Percentiles rank a stretch among this genome's conserved stretches.
Conservation (phyloP, 2,113 vertebrate genomes). For the Odocoileus virginianus region DNA sequence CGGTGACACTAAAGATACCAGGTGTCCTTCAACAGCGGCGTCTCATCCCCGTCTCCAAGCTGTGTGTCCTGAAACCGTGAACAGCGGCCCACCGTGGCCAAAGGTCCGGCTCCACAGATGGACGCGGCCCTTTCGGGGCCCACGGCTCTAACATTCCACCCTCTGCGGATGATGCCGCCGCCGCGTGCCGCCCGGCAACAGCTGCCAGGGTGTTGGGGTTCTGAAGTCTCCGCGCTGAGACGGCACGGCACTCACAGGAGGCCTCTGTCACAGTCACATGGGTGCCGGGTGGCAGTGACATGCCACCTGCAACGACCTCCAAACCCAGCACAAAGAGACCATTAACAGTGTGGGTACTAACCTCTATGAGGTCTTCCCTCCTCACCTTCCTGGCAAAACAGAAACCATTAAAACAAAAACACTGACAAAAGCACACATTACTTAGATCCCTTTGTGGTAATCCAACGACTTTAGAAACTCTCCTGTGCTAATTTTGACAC, state of each 20-base stretch:
- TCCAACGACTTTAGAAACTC: background rate
- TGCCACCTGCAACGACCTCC: background rate
- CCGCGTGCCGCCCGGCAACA: rapidly evolving
- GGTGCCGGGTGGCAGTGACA: background rate
- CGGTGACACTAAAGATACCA: too few relatives aligned
- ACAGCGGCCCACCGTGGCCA: background rate
- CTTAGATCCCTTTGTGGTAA: background rate
- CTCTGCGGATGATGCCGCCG: too few relatives aligned
- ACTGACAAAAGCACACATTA: background rate
- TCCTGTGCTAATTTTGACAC: background rate
- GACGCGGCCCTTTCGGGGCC: background rate
- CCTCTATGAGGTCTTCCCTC: background rate
- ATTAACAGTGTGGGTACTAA: background rate
- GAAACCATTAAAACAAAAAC: background rate
- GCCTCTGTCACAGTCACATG: background rate
- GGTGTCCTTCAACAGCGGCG: background rate
- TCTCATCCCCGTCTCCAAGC: background rate
- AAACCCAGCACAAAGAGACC: background rate
- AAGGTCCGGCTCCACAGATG: background rate
- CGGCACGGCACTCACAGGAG: background rate
- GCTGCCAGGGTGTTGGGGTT: background rate
- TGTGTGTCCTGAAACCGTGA: background rate
- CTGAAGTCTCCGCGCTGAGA: background rate
- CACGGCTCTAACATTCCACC: background rate
- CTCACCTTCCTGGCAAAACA: background rate